Percentiles rank a stretch among this genome's conserved stretches.
Evolutionary conservation across 2,888 invertebrate genomes (phyloP).

Genomic region (Saturnia japonica): DNA sequence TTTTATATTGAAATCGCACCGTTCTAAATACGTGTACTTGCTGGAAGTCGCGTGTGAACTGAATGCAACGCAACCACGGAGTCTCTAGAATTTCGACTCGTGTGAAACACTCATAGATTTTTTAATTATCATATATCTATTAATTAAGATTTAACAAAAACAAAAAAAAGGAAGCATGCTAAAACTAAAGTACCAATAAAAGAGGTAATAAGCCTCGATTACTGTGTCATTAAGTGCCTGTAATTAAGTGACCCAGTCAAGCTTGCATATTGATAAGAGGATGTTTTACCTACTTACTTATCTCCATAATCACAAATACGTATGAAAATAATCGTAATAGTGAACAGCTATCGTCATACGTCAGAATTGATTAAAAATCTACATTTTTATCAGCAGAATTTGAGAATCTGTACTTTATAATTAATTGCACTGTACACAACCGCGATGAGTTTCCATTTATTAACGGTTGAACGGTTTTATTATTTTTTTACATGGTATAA

Average conservation of each 20-base stretch:
- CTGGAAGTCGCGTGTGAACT: too few relatives aligned
- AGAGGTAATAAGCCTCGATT: constrained; percentile 29
- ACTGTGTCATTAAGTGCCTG: constrained; percentile 26
- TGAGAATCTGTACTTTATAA: background rate
- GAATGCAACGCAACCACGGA: too few relatives aligned
- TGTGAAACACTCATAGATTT: too few relatives aligned
- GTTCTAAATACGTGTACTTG: too few relatives aligned
- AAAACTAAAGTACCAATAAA: constrained; percentile 20
- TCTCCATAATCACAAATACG: constrained; percentile 17
- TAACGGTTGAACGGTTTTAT: too few relatives aligned
- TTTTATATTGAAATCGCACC: too few relatives aligned
- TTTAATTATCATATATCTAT: too few relatives aligned
- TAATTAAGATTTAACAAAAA: too few relatives aligned
- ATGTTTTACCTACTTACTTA: background rate
- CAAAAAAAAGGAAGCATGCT: constrained; percentile 15
- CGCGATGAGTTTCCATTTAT: background rate
- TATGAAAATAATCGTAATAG: background rate
- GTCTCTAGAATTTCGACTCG: too few relatives aligned
- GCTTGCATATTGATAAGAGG: constrained; percentile 47
- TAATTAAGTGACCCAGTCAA: constrained; percentile 50
- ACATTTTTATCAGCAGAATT: background rate
- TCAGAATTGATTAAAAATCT: background rate
- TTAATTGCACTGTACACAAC: background rate
- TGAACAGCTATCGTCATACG: background rate
- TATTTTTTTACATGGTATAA: background rate